These are phyloP conservation scores for Calyptomena viridis DNA, from an alignment of 2,113 vertebrate genomes.

Conservation along the genomic window DNA sequence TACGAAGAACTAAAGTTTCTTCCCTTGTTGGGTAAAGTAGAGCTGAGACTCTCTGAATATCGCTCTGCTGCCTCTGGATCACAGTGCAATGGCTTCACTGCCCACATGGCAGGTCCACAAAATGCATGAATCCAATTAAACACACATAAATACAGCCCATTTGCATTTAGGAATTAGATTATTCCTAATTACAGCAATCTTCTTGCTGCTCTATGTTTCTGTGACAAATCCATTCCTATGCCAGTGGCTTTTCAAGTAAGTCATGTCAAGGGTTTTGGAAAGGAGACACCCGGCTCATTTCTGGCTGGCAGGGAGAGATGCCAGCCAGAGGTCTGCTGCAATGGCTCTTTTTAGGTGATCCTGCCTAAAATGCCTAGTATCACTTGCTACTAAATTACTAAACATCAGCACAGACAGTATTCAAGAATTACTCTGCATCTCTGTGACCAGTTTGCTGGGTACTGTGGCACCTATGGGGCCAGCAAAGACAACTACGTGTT, in stretches of 20 bases:
- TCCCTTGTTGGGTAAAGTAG: background rate
- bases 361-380: background rate
- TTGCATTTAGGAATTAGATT: conserved; percentile 1
- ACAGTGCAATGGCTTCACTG: background rate
- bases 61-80: background rate
- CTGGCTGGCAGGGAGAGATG: background rate
- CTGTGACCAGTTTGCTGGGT: accelerated
- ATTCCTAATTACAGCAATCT: conserved; percentile 15
- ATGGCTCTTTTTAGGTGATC: background rate
- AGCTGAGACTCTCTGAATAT: background rate
- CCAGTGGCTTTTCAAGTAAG: background rate
- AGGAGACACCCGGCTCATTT: background rate
- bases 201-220: accelerated
- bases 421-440: background rate
- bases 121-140: conserved; percentile 14
- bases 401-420: background rate
- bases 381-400: background rate
- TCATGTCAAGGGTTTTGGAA: conserved; percentile 16
- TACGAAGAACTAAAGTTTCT: background rate
- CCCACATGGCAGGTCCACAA: accelerated
- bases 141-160: background rate
- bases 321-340: background rate
- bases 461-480: background rate
- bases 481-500: background rate
- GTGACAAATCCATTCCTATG: background rate